Percentiles rank a stretch among this genome's conserved stretches.
Conservation (phyloP, 2,888 invertebrate genomes). For the Mesorhabditis spiculigera region DNA sequence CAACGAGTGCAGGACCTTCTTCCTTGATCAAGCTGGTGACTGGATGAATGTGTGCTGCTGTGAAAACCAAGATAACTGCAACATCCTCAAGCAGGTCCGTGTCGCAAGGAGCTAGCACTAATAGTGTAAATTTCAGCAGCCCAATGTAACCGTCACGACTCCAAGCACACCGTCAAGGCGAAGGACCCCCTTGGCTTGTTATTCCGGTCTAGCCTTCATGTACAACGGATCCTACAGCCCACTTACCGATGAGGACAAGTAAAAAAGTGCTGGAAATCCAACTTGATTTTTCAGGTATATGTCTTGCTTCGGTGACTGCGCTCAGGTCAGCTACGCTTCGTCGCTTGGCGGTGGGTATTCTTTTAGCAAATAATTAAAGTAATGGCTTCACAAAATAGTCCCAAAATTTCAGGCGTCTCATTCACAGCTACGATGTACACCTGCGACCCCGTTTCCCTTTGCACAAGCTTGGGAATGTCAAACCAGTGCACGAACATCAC, state of each 20-base stretch:
- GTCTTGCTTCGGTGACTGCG: slow-evolving; percentile 19
- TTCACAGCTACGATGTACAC: slow-evolving; percentile 25
- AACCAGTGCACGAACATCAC: slow-evolving; percentile 13
- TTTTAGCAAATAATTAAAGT: neutral
- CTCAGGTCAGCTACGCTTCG: slow-evolving; percentile 15
- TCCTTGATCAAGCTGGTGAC: neutral
- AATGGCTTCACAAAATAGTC: neutral
- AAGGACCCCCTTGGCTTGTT: neutral
- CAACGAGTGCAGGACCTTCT: neutral
- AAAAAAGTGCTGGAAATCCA: no score
- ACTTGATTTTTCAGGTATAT: neutral
- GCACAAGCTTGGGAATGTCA: slow-evolving; percentile 18
- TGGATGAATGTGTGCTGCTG: neutral
- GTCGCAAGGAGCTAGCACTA: neutral
- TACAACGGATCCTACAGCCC: slow-evolving; percentile 17
- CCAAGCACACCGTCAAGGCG: neutral
- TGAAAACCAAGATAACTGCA: slow-evolving; percentile 29
- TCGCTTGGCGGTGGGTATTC: neutral
- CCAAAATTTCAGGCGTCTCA: neutral
- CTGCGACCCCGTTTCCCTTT: slow-evolving; percentile 35
- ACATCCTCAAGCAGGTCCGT: slow-evolving; percentile 22
- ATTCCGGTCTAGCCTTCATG: slow-evolving; percentile 11
- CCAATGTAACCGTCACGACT: neutral
- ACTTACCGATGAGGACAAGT: slow-evolving; percentile 1
- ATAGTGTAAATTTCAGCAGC: slow-evolving; percentile 4